Base-by-base conservation (phyloP, 2,113 vertebrate genomes). In the Paedocypris sp. region DNA sequence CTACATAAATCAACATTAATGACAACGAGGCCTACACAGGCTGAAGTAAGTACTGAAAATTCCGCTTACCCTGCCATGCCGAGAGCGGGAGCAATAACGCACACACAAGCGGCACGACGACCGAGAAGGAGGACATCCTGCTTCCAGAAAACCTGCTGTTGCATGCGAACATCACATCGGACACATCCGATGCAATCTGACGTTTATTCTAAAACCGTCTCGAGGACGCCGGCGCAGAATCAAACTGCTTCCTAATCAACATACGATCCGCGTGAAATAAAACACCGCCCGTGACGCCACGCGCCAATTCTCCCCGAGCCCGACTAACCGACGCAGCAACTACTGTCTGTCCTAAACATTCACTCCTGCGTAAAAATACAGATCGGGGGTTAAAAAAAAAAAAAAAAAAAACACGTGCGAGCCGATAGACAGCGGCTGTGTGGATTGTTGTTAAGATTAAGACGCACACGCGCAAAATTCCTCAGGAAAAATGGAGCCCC, bases 51-150 rank as follows among this genome's bases (percentile, higher is more conserved):
- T 53, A 42, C 18, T 48, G 42, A 49, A 20, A 35, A 18, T 49
- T 60, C 29, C 67, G 75, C 83, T 85, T 79, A 87, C 85, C 85
- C 45, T 35, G 79, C 68, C 77, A 75, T 18, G 73, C 45, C 71
- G 72, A 73, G 69, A 84, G 73, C n/a, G n/a, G n/a, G n/a, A n/a
- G n/a, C n/a, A 71, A 82, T 61, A 53, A 79, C 4, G n/a, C n/a
- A 62, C 65, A 29, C 31, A 86, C 57, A 66, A 80, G 22, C 69
- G 72, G 68, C 73, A 77, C 20, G 74, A 71, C 70, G 73, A 76
- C 19, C 3, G 57, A 73, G 58, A 66, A 5, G 7, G 75, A 68
- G 19, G 79, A 75, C 78, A 75, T 75, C 65, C 72, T 78, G 33
- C 68, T 73, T 48, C 61, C 15, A 67, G n/a, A 66, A 26, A 66